Percentiles rank a stretch among this genome's conserved stretches.
Evolutionary conservation across 2,888 invertebrate species (phyloP).

Genomic region (Acleris sparsana): DNA sequence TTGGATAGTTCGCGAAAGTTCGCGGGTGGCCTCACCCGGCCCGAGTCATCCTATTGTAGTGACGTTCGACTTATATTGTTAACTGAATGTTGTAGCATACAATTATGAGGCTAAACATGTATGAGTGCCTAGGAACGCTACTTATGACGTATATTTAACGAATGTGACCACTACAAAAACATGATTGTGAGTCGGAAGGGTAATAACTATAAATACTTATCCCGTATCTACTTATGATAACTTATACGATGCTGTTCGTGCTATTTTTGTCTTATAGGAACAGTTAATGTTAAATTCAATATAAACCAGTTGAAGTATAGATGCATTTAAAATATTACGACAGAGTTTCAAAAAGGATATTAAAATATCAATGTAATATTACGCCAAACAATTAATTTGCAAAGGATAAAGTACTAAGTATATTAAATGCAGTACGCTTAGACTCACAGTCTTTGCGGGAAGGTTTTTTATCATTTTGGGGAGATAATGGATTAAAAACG

Average conservation of each 20-base stretch:
- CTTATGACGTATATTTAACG: slow-evolving; percentile 78
- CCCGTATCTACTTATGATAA: slow-evolving; percentile 67
- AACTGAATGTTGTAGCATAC: slow-evolving; percentile 47
- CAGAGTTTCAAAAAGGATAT: slow-evolving; percentile 54
- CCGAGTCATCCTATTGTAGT: slow-evolving; percentile 48
- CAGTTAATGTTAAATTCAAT: slow-evolving; percentile 67
- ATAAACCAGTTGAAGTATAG: slow-evolving; percentile 62
- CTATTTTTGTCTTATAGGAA: slow-evolving; percentile 73
- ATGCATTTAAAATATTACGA: slow-evolving; percentile 63
- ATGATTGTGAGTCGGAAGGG: slow-evolving; percentile 81
- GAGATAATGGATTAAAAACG: slow-evolving; percentile 19
- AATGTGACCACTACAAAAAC: slow-evolving; percentile 75
- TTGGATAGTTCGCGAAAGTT: slow-evolving; percentile 24
- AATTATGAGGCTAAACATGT: slow-evolving; percentile 70
- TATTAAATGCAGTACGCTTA: slow-evolving; percentile 75
- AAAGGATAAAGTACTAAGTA: slow-evolving; percentile 58
- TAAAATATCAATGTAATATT: slow-evolving; percentile 57
- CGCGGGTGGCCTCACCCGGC: slow-evolving; percentile 7
- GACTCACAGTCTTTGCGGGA: slow-evolving; percentile 43
- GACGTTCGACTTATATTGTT: slow-evolving; percentile 63
- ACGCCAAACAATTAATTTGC: slow-evolving; percentile 65
- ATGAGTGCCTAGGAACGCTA: slow-evolving; percentile 80
- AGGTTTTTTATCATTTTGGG: slow-evolving; percentile 20
- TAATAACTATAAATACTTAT: slow-evolving; percentile 66
- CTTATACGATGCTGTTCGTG: slow-evolving; percentile 62